Evolutionary conservation across 2,797 vertebrate genomes (phyloP).

Genomic region (Rhinella marina): DNA sequence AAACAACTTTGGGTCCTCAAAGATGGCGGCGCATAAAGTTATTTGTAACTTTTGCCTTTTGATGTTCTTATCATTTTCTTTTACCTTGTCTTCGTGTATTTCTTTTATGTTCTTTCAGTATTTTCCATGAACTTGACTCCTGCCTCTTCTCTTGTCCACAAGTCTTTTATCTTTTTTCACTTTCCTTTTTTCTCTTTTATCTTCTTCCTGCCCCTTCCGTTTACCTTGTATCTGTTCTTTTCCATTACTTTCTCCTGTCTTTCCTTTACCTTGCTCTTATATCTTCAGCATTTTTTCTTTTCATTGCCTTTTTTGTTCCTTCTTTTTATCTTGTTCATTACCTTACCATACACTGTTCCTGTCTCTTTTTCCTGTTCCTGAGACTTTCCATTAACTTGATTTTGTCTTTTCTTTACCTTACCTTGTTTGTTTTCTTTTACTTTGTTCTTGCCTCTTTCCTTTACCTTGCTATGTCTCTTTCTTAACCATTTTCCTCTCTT

Average conservation of each 20-base stretch:
- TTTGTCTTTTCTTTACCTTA: background rate
- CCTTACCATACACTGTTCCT: background rate
- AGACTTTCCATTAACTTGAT: background rate
- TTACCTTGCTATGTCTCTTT: background rate
- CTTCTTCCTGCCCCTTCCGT: background rate
- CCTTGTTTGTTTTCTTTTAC: background rate
- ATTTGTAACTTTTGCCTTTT: background rate
- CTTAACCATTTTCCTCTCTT: too few relatives aligned
- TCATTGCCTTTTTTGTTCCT: background rate
- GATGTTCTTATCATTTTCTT: background rate
- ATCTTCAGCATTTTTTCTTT: background rate
- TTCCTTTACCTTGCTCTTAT: background rate
- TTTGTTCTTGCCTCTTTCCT: background rate
- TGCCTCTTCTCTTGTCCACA: background rate
- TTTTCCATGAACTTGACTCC: background rate
- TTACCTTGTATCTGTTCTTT: background rate
- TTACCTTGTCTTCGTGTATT: background rate
- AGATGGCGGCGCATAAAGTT: background rate
- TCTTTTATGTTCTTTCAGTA: background rate
- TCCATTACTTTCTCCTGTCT: background rate
- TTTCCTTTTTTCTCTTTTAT: background rate
- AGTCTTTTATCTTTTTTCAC: background rate
- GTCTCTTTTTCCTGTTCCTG: background rate
- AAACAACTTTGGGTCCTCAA: background rate
- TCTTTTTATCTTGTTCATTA: background rate